Base-by-base conservation (phyloP, 2,797 vertebrate genomes). In the Xerus rutilus region DNA sequence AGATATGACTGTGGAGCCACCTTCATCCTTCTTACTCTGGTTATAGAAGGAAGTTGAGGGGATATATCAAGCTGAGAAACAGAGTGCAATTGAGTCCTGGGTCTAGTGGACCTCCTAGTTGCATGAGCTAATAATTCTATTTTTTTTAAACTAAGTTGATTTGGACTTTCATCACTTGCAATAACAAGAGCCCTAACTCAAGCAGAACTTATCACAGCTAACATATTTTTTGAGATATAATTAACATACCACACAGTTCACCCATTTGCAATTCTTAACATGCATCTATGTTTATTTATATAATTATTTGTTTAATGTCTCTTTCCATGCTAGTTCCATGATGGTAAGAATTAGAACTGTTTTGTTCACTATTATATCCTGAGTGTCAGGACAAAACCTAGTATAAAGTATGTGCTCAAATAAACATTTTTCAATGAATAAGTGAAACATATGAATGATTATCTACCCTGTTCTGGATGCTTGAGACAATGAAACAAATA, bases 81-180 rank as follows among this genome's bases (percentile, higher is more conserved):
- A 87, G 20, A 76, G 32, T 76, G 3, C 23, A 47, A 4, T 13
- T 91, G 62, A 92, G 43, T 67, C 78, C 62, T 62, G n/a, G 39
- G 45, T 65, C 59, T 69, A 76, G 30, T 57, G 25, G 43, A 65
- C 35, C 78, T 93, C 35, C 43, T 28, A 89, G 18, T 12, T 85
- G 57, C 5, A 49, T 18, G 76, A 77, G 10, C 12, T 69, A 83
- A 87, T 70, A 87, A 84, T 84, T 86, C 25, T 70, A 62, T 45
- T 93, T 89, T 89, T 93, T 35, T 59, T 89, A 95, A 96, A 15
- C 49, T 89, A 92, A 47, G 78, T 96, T 90, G 39, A 94, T 67
- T 92, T 85, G 25, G 39, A 21, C 93, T 86, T 94, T 67, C 88
- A 91, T 82, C 70, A 72, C 39, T 94, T 83, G 20, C 9, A 59